Evolutionary conservation across 2,797 vertebrate genomes (phyloP).

Genomic region (Gymnothorax reevesii): DNA sequence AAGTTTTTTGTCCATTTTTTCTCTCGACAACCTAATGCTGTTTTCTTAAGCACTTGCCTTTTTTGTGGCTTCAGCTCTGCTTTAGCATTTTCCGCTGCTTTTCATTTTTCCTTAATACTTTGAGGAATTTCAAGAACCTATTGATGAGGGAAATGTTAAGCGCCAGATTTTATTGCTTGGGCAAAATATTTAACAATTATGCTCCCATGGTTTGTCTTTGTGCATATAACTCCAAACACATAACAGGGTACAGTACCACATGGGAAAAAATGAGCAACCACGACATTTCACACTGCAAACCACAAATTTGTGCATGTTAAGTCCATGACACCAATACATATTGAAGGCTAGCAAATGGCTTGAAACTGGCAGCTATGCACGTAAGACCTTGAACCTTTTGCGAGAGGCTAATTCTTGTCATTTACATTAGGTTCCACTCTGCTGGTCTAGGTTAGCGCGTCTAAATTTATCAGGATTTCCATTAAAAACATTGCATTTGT

Average conservation of each 20-base stretch:
- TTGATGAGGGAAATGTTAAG: not conserved
- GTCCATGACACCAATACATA: not conserved
- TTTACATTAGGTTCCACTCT: not conserved
- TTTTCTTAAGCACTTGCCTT: conserved; percentile 48
- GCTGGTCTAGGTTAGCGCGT: not conserved
- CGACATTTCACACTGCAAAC: not conserved
- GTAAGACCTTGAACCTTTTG: not conserved
- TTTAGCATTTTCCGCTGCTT: conserved; percentile 20
- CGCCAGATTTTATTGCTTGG: not conserved
- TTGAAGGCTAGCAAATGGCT: not conserved
- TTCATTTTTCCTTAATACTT: not conserved
- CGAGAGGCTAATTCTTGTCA: not conserved
- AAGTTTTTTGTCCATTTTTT: conserved; percentile 67
- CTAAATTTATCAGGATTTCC: not conserved
- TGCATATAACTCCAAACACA: not conserved
- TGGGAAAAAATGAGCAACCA: not conserved
- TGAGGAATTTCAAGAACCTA: not conserved
- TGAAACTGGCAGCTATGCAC: not conserved
- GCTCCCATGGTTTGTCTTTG: not conserved
- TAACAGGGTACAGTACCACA: not conserved
- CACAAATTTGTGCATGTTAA: not conserved
- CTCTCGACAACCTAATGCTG: conserved; percentile 45
- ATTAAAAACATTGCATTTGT: conserved; percentile 4
- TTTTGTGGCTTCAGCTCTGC: conserved; percentile 54
- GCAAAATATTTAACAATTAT: not conserved